Evolutionary conservation across 1,140 invertebrate species (phyloP).

Genomic region (Drosophila ogumai): DNA sequence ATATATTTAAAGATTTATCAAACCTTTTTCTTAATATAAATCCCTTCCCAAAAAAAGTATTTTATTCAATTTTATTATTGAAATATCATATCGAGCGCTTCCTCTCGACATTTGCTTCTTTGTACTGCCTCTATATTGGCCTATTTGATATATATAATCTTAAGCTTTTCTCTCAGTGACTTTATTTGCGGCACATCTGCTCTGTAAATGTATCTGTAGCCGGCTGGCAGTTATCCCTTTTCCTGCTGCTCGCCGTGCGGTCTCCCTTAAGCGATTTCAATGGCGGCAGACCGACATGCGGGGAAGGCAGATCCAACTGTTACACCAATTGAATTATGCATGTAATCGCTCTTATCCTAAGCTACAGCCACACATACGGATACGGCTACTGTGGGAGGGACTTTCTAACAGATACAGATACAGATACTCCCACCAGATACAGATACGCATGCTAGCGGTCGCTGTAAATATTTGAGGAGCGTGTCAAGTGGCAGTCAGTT

Average conservation of each 20-base stretch:
- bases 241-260: slow-evolving; percentile 9
- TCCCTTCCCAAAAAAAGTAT: too few relatives aligned
- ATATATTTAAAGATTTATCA: too few relatives aligned
- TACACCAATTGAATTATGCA: slow-evolving; percentile 81
- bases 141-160: background rate
- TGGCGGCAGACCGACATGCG: slow-evolving; percentile 8
- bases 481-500: slow-evolving; percentile 51
- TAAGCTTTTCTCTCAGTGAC: slow-evolving; percentile 5
- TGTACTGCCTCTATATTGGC: background rate
- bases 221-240: slow-evolving; percentile 31
- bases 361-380: slow-evolving; percentile 23
- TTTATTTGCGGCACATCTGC: slow-evolving; percentile 14
- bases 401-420: slow-evolving; percentile 17
- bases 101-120: too few relatives aligned
- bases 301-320: slow-evolving; percentile 49
- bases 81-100: too few relatives aligned
- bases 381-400: slow-evolving; percentile 8
- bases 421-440: slow-evolving; percentile 8
- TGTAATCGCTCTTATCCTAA: slow-evolving; percentile 74
- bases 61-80: too few relatives aligned
- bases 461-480: slow-evolving; percentile 54
- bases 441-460: slow-evolving; percentile 8
- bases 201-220: slow-evolving; percentile 13
- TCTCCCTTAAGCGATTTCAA: slow-evolving; percentile 32
- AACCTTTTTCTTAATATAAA: too few relatives aligned